Base-by-base conservation (phyloP, 2,113 vertebrate species). In the Xyliphius kryptos region DNA sequence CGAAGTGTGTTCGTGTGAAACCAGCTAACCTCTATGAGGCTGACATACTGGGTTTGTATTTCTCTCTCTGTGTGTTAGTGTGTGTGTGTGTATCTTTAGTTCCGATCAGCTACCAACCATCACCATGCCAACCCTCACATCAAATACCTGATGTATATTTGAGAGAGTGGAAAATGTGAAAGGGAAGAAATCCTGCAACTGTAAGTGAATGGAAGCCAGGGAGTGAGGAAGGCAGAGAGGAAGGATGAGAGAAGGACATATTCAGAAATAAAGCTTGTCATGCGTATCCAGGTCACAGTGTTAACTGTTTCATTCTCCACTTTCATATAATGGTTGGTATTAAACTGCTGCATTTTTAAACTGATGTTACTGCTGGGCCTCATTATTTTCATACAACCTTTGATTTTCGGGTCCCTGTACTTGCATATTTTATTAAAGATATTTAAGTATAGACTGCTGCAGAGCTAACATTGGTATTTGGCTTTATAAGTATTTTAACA, bases 181-280 rank as follows among this genome's bases (percentile, higher is more conserved):
- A 59, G 10, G 64, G 66, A 52, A 62, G 37, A 56, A 32, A 32
- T 6, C 26, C 26, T 32, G 26, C 26, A 32, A 32, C 4, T 32
- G 26, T 32, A 14, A 41, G 44, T 8, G 21, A 59, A 46, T 41
- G 44, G 37, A 47, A n/a, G 46, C 9, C 20, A 55, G 53, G 48
- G n/a, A 56, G 62, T 50, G 57, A 20, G 40, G 12, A 55, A 16
- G 48, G 32, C 15, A n/a, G 26, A 36, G 44, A 40, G 54, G 61
- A 68, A 65, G 68, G 43, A 14, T 46, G 43, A 46, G 43, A 9
- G 40, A 46, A 15, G 43, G 43, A 46, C 13, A 54, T 63, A 76
- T 71, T 63, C 77, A 74, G 17, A 68, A 78, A 80, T 81, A 79
- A 80, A 68, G 59, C 65, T 53, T 66, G 52, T 55, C 54, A 74